Evolutionary conservation across 2,113 vertebrate species (phyloP).

Genomic region (Lepidothrix coronata): DNA sequence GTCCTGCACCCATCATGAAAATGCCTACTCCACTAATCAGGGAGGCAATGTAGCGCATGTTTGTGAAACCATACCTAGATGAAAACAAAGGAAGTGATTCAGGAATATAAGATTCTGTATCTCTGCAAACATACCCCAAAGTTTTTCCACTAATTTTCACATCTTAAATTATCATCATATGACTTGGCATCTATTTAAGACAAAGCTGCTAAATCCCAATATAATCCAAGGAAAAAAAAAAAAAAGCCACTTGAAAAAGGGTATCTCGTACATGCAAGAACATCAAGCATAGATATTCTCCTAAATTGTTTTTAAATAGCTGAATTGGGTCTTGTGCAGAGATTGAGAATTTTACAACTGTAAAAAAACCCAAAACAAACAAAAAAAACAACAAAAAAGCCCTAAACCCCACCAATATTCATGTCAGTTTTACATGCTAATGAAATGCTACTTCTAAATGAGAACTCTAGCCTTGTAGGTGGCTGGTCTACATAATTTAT

Average conservation of each 20-base stretch:
- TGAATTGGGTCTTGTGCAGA: constrained; percentile 11
- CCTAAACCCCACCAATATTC: not conserved
- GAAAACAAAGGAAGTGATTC: not conserved
- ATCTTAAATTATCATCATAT: not conserved
- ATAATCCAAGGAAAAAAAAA: not conserved
- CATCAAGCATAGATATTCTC: not conserved
- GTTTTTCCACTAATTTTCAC: not conserved
- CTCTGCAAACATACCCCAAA: not conserved
- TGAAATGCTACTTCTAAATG: constrained; percentile 11
- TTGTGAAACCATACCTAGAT: constrained; percentile 94
- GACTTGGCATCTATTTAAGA: not conserved
- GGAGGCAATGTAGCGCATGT: constrained; percentile 98
- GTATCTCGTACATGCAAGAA: not conserved
- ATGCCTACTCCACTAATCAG: constrained; percentile 98
- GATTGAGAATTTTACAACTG: not conserved
- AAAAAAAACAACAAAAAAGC: not conserved
- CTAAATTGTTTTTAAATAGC: constrained; percentile 20
- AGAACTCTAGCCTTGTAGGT: constrained; percentile 4
- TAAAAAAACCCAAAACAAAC: not conserved
- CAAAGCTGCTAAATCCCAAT: not conserved
- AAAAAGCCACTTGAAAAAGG: not conserved
- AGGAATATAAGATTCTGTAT: not conserved
- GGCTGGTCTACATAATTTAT: not conserved
- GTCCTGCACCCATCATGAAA: constrained; percentile 99
- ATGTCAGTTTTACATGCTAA: not conserved